These are phyloP conservation scores for Athalia circularis DNA, from an alignment of 2,888 invertebrate genomes.

Conservation along the genomic window DNA sequence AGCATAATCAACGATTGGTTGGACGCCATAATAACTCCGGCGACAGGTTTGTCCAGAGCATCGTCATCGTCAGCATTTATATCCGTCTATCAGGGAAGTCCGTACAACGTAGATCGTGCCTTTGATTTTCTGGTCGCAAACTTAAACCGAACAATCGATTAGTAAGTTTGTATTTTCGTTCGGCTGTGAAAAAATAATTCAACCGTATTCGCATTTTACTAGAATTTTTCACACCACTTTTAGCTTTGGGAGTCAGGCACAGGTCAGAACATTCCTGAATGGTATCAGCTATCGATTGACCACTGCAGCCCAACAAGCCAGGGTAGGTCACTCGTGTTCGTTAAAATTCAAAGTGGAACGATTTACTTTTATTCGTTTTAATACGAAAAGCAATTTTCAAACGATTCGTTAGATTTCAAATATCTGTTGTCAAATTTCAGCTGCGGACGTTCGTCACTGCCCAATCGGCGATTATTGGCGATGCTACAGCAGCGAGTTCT, in stretches of 20 bases:
- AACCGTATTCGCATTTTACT: background rate
- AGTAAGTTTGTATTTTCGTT: conserved; percentile 43
- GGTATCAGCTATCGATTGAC: too few species aligned
- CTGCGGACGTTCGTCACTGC: conserved; percentile 16
- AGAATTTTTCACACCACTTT: background rate
- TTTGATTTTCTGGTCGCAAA: conserved; percentile 60
- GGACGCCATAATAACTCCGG: conserved; percentile 19
- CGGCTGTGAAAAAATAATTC: background rate
- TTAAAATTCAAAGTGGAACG: background rate
- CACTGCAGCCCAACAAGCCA: too few species aligned
- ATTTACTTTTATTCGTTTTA: background rate
- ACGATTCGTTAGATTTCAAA: background rate
- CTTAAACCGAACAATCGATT: conserved; percentile 47
- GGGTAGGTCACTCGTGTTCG: too few species aligned
- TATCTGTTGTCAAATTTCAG: background rate
- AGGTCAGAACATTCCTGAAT: background rate
- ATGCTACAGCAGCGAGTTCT: background rate
- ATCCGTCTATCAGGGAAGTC: conserved; percentile 54
- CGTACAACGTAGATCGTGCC: conserved; percentile 56
- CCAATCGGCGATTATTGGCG: background rate
- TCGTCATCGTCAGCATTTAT: conserved; percentile 29
- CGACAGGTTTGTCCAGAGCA: conserved; percentile 26
- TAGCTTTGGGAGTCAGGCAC: conserved; percentile 10
- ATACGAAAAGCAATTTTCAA: background rate
- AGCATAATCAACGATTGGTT: conserved; percentile 68